Evolutionary conservation across 2,113 vertebrate species (phyloP).

Genomic region (Xiphophorus maculatus): DNA sequence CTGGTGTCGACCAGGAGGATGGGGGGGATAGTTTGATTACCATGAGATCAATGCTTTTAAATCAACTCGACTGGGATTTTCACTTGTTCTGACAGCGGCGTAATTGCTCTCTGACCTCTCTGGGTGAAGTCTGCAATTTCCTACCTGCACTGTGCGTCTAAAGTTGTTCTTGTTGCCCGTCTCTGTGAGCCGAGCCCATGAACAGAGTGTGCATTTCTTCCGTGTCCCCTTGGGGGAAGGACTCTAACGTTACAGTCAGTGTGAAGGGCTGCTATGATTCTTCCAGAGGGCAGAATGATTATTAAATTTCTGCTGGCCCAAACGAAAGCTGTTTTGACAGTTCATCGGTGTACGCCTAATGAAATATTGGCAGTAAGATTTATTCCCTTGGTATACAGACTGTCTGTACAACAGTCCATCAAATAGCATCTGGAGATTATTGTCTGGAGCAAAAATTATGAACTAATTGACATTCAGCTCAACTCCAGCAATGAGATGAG

Average conservation of each 20-base stretch:
- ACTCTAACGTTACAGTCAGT: slow-evolving; percentile 1
- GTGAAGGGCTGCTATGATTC: neutral
- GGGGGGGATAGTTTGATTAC: slow-evolving; percentile 46
- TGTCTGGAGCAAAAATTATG: neutral
- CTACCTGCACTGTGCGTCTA: slow-evolving; percentile 1
- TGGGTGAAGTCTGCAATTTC: slow-evolving; percentile 20
- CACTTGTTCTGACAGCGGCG: slow-evolving; percentile 20
- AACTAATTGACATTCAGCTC: neutral
- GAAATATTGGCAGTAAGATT: neutral
- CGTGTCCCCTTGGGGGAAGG: neutral
- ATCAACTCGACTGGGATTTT: slow-evolving; percentile 51
- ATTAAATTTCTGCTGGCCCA: neutral
- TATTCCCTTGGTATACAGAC: neutral
- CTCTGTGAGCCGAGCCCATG: neutral
- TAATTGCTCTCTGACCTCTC: slow-evolving; percentile 49
- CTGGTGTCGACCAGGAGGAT: slow-evolving; percentile 9
- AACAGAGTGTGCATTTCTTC: neutral
- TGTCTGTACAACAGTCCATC: neutral
- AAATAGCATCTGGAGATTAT: too few relatives aligned
- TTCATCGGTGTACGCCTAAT: neutral
- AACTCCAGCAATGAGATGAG: neutral
- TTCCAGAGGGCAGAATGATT: neutral
- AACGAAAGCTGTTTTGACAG: neutral
- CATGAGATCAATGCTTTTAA: slow-evolving; percentile 66
- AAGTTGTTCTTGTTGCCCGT: neutral